These are phyloP conservation scores for Mesembrinibis cayennensis DNA, from an alignment of 2,113 vertebrate species.

Conservation along the genomic window DNA sequence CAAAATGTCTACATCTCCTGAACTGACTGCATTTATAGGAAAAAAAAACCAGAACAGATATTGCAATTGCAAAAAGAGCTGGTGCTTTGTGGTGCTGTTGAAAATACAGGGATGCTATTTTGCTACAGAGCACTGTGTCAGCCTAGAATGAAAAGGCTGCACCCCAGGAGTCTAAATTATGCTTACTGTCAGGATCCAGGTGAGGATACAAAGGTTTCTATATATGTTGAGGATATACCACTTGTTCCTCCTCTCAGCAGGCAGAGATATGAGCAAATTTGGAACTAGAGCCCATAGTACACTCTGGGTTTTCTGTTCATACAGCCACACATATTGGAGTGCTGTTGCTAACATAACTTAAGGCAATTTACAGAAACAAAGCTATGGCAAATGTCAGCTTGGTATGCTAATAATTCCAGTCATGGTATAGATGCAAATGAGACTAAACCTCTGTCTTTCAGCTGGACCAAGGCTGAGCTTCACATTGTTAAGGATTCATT, in stretches of 20 bases:
- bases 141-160: not conserved
- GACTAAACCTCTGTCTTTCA: not conserved
- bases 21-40: not conserved
- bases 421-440: not conserved
- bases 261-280: not conserved
- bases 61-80: not conserved
- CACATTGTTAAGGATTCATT: not conserved
- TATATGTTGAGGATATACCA: too few species aligned
- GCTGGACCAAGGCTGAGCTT: not conserved
- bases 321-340: not conserved
- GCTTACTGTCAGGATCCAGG: not conserved
- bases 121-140: not conserved
- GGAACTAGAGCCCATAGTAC: not conserved
- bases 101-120: not conserved
- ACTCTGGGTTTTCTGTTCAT: not conserved
- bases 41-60: not conserved
- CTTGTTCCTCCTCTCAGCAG: not conserved
- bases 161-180: not conserved
- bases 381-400: not conserved
- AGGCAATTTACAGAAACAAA: not conserved
- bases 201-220: not conserved
- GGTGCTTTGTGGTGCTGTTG: not conserved
- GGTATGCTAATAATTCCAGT: not conserved
- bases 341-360: not conserved
- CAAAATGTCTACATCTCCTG: not conserved